Evolutionary conservation across 1,140 invertebrate genomes (phyloP), one percentile per base, ranked within the genome.

Genomic region (Saccostrea cuccullata): DNA sequence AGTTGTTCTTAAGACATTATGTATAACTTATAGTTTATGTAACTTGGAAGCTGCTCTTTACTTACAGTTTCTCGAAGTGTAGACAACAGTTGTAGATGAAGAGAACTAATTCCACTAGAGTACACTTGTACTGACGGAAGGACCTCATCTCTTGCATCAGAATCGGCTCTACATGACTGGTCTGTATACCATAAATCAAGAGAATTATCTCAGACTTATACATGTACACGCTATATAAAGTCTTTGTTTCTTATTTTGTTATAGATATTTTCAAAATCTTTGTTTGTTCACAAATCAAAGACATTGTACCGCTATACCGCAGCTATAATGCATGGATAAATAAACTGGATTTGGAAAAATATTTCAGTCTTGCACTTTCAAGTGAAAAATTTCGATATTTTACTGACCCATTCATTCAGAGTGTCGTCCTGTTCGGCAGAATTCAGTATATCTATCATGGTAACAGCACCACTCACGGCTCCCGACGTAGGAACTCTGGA

Each of bases 11-110:
- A 12, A 20, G 12, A 5, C 58, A 60, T 60, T 60, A 11, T 13
- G 17, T 36, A 36, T 36, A 36, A 36, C 17, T n/a, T 85, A 36
- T 47, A 84, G 82, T 20, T 84, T 84, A 36, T 36, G 30, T 36
- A 36, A 20, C 58, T 12, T 3, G 2, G 13, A 4, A 11, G 1
- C 0, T 15, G 12, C 13, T 60, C 58, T 20, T 13, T 60, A 20
- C 84, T 85, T 85, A 36, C 82, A 84, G 82, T 20, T 84, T 84
- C 47, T 94, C 93, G 64, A 91, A 93, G 82, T 94, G 93, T 11
- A 92, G 90, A 77, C 93, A 93, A 36, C 91, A 93, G 89, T 94
- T 94, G 89, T 93, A 93, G 5, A 94, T 88, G 77, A 94, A 94
- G 2, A 94, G 87, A 11, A 93, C 91, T 13, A 94, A 88, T 64